Evolutionary conservation across 2,113 vertebrate genomes (phyloP).

Genomic region (Apteryx owenii): DNA sequence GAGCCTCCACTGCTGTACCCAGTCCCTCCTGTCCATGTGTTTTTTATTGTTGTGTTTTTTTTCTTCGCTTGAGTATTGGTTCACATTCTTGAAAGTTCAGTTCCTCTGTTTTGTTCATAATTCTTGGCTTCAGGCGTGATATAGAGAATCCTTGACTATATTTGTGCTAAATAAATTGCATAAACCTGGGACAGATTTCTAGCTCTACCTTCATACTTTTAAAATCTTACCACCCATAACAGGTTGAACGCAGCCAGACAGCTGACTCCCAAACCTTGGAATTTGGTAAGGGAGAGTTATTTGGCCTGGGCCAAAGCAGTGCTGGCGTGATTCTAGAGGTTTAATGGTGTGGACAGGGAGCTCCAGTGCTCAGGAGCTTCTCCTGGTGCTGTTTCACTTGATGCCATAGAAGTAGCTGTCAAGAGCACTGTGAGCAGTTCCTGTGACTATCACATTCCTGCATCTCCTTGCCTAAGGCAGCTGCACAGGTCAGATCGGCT

Average conservation of each 20-base stretch:
- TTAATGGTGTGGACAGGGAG: background rate
- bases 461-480: background rate
- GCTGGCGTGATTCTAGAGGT: background rate
- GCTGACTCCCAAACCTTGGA: background rate
- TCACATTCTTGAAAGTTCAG: background rate
- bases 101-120: background rate
- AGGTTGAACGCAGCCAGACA: background rate
- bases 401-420: background rate
- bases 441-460: background rate
- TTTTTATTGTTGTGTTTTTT: no score
- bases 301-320: background rate
- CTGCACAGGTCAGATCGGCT: background rate
- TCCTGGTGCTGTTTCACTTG: background rate
- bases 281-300: background rate
- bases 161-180: background rate
- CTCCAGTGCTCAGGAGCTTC: background rate
- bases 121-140: background rate
- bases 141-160: background rate
- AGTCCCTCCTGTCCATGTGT: background rate
- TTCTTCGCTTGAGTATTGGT: background rate
- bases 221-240: background rate
- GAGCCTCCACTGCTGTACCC: background rate
- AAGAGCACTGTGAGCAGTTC: background rate
- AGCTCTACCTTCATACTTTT: background rate
- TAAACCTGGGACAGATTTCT: background rate